Conservation (phyloP, 2,113 vertebrate genomes). For the Phaethon lepturus region DNA sequence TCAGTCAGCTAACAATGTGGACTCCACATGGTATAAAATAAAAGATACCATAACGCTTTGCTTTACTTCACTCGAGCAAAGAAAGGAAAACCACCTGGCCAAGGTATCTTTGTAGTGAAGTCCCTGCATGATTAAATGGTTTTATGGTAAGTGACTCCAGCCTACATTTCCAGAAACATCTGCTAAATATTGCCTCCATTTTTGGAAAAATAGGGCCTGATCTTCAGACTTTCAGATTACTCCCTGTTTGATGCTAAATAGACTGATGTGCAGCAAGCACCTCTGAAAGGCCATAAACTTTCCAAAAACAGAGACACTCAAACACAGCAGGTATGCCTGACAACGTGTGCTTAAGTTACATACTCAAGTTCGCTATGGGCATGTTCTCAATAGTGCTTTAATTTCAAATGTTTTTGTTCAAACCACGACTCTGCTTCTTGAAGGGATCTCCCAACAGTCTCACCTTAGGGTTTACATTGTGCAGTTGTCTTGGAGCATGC, state of each 20-base stretch:
- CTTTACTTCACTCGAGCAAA: not conserved
- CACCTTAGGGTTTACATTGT: not conserved
- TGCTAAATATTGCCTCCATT: not conserved
- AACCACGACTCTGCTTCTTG: not conserved
- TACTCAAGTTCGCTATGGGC: accelerated
- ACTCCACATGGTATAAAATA: not conserved
- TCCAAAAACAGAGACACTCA: not conserved
- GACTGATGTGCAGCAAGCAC: not conserved
- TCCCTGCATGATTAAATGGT: not conserved
- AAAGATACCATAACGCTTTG: not conserved
- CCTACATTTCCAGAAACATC: not conserved
- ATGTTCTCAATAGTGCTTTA: not conserved
- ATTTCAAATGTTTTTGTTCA: not conserved
- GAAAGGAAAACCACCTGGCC: not conserved
- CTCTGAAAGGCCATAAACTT: not conserved
- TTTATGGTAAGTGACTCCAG: not conserved
- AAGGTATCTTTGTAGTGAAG: not conserved
- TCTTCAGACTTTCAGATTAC: not conserved
- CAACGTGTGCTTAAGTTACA: not conserved
- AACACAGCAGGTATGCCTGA: not conserved
- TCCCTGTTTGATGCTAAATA: not conserved
- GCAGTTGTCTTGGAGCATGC: not conserved
- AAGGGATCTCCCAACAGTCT: not conserved
- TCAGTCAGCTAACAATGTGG: not conserved
- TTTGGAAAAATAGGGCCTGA: not conserved